Conservation (phyloP, 1,140 invertebrate species). For the Drosophila ercepeae region DNA sequence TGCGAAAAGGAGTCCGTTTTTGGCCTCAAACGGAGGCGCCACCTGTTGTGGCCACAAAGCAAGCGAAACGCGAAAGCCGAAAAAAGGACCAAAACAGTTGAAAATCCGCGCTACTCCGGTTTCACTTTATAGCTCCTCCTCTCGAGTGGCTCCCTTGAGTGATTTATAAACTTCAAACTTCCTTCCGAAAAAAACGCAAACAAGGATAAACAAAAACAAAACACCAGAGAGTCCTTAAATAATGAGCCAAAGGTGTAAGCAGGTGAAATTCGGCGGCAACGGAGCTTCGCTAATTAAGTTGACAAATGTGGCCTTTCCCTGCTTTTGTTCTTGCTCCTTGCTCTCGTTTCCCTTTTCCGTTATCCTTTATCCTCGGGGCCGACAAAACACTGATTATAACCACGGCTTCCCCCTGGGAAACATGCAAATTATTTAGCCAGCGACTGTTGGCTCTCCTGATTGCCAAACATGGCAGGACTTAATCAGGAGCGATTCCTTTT, state of each 20-base stretch:
- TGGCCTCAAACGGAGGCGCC: background rate
- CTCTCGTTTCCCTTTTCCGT: background rate
- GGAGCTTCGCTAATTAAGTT: slow-evolving; percentile 67
- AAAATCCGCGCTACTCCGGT: slow-evolving; percentile 4
- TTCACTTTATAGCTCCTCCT: background rate
- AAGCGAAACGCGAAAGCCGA: background rate
- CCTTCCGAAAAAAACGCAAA: background rate
- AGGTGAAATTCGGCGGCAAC: slow-evolving; percentile 26
- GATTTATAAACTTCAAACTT: slow-evolving; percentile 42
- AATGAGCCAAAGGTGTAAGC: slow-evolving; percentile 74
- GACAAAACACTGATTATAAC: slow-evolving; percentile 38
- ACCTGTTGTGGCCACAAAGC: slow-evolving; percentile 24
- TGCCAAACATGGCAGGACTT: slow-evolving; percentile 46
- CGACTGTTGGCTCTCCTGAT: slow-evolving; percentile 28
- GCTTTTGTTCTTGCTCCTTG: background rate
- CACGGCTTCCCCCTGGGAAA: slow-evolving; percentile 11
- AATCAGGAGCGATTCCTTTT: slow-evolving; percentile 10
- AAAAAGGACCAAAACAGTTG: background rate
- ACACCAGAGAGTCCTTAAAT: slow-evolving; percentile 46
- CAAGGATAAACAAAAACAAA: slow-evolving; percentile 52
- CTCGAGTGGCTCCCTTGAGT: slow-evolving; percentile 12
- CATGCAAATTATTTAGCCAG: slow-evolving; percentile 51
- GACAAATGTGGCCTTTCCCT: slow-evolving; percentile 58
- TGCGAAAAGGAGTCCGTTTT: background rate
- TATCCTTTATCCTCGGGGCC: background rate